Base-by-base conservation (phyloP, 2,797 vertebrate species). In the Micrastur ruficollis region DNA sequence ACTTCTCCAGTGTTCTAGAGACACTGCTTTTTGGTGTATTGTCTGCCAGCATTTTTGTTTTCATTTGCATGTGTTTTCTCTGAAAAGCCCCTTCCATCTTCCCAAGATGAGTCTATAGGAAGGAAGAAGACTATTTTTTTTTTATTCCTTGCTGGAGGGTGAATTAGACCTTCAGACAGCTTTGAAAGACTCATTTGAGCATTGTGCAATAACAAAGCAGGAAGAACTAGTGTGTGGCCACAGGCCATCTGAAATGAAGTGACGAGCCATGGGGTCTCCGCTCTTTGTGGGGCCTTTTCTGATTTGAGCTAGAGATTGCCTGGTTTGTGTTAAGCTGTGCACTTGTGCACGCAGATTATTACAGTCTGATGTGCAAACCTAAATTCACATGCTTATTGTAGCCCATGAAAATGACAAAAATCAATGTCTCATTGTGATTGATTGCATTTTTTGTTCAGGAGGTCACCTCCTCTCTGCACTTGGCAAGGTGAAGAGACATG, bases 141-240 rank as follows among this genome's bases (percentile, higher is more conserved):
- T 31, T 17, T 84, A 62, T 85, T 73, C 63, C 89, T 93, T 94
- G 89, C 96, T 92, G 58, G 79, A 95, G 95, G 95, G 79, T 81
- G 56, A 90, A 74, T 94, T 91, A 95, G 95, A 89, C 95, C 94
- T 97, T 93, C 92, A 93, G 94, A 94, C 91, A 81, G 49, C 83
- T 89, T 82, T 95, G 86, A 96, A 93, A 94, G 65, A 61, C 49
- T 91, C 89, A 78, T 93, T 95, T 95, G 65, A 91, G 56, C 91
- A 67, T 78, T 76, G 75, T 88, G 62, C 61, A 92, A 23, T 80
- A 92, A 92, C 61, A 93, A 73, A 89, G 72, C 61, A 61, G 61
- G 79, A 83, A 59, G 47, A 87, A 42, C 65, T 36, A 58, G 46
- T 58, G 36, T 67, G 67, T 96, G 75, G 91, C 95, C 94, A 67